phyloP scores from a whole-genome alignment of 92 coral and sea anemone genomes.

The Hydrozoanthus gracilis region DNA sequence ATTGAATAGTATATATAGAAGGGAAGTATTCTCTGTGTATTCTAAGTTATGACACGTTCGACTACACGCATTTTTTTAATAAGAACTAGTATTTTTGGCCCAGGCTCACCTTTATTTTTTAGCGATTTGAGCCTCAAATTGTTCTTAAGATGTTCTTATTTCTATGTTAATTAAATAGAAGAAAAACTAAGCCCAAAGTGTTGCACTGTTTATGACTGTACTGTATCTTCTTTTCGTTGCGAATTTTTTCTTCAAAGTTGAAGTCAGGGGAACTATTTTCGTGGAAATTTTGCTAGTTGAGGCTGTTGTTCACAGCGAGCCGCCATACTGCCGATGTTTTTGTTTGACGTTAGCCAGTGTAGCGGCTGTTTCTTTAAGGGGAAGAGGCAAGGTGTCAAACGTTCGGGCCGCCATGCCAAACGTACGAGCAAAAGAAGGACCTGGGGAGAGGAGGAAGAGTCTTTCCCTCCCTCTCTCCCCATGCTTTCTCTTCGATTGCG shows the following conservation, averaged over 20 bases:
- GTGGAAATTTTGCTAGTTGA: neutral
- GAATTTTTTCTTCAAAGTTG: neutral
- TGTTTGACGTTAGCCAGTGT: neutral
- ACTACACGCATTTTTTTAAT: too few relatives aligned
- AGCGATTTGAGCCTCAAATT: too few relatives aligned
- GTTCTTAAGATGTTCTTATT: too few relatives aligned
- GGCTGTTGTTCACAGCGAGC: neutral
- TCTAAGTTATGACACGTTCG: too few relatives aligned
- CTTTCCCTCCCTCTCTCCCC: too few relatives aligned
- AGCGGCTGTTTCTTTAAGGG: neutral
- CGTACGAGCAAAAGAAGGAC: neutral
- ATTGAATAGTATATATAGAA: too few relatives aligned
- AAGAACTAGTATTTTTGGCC: too few relatives aligned
- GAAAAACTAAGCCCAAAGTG: too few relatives aligned
- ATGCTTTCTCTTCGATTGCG: too few relatives aligned
- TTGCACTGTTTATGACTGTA: neutral
- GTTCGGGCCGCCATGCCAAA: neutral
- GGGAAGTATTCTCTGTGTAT: too few relatives aligned
- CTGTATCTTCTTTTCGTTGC: neutral
- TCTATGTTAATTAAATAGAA: too few relatives aligned
- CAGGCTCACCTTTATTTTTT: too few relatives aligned
- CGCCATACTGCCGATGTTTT: neutral
- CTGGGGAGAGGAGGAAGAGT: neutral
- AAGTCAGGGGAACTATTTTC: neutral
- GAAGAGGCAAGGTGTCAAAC: neutral